phyloP scores from a whole-genome alignment of 2,113 vertebrate species.

The Rhadina sibilatrix region DNA sequence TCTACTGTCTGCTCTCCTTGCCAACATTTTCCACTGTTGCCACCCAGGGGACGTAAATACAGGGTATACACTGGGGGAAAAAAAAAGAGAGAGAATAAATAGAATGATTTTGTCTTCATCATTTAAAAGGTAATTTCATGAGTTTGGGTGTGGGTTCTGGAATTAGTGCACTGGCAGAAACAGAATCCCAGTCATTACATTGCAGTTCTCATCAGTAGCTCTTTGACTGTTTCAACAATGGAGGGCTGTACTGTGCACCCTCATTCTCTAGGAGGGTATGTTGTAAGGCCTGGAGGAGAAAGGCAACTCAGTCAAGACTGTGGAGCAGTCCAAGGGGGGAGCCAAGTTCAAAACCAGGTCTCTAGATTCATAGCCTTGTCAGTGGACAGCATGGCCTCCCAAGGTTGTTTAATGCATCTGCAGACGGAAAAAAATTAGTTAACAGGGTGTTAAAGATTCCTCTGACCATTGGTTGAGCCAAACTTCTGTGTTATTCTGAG shows the following conservation, averaged over 20 bases:
- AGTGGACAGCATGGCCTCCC: neutral
- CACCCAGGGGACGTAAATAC: neutral
- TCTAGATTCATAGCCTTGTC: neutral
- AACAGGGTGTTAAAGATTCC: neutral
- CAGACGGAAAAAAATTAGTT: neutral
- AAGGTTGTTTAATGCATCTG: neutral
- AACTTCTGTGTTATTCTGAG: neutral
- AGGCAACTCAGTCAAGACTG: neutral
- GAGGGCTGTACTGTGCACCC: neutral
- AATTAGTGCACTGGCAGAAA: neutral
- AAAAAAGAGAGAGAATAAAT: neutral
- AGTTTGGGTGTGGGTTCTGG: constrained; percentile 23
- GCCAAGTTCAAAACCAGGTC: neutral
- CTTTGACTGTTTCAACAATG: neutral
- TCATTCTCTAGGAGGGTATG: neutral
- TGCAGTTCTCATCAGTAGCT: neutral
- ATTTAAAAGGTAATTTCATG: constrained; percentile 19
- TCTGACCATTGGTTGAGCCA: neutral
- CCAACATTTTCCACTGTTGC: neutral
- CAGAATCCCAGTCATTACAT: neutral
- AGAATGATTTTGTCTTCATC: neutral
- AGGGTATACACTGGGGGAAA: neutral
- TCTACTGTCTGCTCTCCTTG: neutral
- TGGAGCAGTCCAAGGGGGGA: neutral
- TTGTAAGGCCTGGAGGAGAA: neutral